Evolutionary conservation across 1,140 invertebrate genomes (phyloP), one percentile per base, ranked within the genome.

Genomic region (Bombus vancouverensis): DNA sequence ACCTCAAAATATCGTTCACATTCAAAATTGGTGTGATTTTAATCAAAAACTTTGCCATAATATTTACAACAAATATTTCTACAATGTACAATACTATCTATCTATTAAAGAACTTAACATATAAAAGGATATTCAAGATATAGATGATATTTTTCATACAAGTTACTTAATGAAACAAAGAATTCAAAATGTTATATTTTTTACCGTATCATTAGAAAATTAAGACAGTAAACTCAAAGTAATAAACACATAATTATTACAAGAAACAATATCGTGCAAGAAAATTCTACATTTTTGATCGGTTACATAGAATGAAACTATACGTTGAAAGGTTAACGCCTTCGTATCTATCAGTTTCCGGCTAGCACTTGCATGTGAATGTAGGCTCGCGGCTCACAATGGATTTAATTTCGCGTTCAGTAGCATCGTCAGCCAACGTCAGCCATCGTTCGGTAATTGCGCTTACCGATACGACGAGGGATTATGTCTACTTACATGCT

Each of bases 331-430:
- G 47, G 47, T 62, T n/a, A 28, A 62, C 72, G 44, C 42, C 44
- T 18, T 74, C 72, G 44, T 53, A 25, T 10, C 4, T 32, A 15
- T 13, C 42, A 13, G 15, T 47, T 47, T 44, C 42, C 44, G 28
- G 39, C 57, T n/a, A 25, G 18, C 44, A 72, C 15, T 39, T 39
- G 66, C 65, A 88, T 83, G 81, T 80, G 87, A 88, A 88, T 81
- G 62, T 68, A 9, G 28, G 42, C 5, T 73, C 57, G 44, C 72
- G 62, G 57, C 72, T 88, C 80, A 85, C 88, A 81, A 87, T 87
- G 89, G 89, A 89, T 90, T 90, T 86, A 90, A 90, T 90, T 90
- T 85, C 78, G 70, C 78, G 81, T 90, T 86, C 76, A 59, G 81
- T 73, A 68, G 57, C 75, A 44, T 87, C 86, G 89, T 90, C 81